These are phyloP conservation scores for Erythrocercus mccallii DNA, from an alignment of 2,113 vertebrate species.

Conservation along the genomic window DNA sequence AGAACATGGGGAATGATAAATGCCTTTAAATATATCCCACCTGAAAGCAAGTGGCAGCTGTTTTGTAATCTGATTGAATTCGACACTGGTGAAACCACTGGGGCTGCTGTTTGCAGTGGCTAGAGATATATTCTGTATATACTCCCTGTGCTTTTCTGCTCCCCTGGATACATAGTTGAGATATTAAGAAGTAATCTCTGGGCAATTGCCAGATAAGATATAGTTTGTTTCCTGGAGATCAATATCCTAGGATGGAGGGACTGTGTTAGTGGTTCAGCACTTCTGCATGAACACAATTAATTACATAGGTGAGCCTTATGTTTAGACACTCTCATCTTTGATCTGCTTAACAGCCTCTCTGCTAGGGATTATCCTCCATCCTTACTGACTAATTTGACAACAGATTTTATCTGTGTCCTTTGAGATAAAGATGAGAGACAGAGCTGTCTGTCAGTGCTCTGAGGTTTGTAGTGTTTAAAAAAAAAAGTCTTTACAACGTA, in stretches of 20 bases:
- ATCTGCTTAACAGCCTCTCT: neutral
- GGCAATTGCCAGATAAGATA: neutral
- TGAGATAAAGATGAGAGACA: constrained; percentile 21
- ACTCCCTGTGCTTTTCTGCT: neutral
- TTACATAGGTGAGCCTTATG: neutral
- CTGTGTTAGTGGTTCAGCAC: neutral
- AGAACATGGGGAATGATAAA: rapidly evolving
- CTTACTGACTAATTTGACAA: constrained; percentile 15
- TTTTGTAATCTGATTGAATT: neutral
- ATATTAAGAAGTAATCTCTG: neutral
- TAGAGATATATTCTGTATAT: neutral
- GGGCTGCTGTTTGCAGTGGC: neutral
- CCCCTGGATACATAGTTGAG: neutral
- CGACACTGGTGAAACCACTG: neutral
- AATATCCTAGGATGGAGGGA: neutral
- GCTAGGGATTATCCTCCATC: neutral
- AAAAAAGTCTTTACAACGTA: neutral
- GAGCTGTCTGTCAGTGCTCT: neutral
- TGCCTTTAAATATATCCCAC: neutral
- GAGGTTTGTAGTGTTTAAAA: neutral
- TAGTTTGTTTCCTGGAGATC: constrained; percentile 13
- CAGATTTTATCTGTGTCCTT: neutral
- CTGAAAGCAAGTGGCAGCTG: neutral
- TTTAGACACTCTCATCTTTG: constrained; percentile 2
- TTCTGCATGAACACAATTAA: neutral